These are phyloP conservation scores for Cephalopterus ornatus DNA, from an alignment of 2,113 vertebrate genomes.

Conservation along the genomic window DNA sequence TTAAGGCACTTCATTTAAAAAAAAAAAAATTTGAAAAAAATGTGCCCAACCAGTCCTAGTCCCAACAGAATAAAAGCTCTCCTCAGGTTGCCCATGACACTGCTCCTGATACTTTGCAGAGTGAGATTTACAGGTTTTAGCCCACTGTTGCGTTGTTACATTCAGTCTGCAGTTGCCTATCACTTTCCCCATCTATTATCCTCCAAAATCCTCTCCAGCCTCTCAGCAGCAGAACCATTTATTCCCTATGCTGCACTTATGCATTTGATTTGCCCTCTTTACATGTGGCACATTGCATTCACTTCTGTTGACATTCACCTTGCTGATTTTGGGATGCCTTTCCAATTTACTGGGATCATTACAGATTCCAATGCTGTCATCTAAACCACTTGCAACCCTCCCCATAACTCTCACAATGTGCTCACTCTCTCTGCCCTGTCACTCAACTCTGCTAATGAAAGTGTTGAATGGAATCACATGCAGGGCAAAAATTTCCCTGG, in stretches of 20 bases:
- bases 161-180: neutral
- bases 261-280: neutral
- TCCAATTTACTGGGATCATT: neutral
- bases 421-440: neutral
- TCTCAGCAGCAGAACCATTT: neutral
- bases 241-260: neutral
- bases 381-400: neutral
- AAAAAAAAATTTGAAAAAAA: neutral
- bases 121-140: neutral
- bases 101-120: neutral
- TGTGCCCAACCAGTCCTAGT: neutral
- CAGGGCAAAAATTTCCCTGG: neutral
- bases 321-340: neutral
- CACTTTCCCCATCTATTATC: neutral
- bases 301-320: neutral
- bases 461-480: neutral
- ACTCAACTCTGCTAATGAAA: conserved; percentile 19
- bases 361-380: neutral
- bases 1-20: neutral
- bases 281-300: neutral
- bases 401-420: neutral
- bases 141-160: neutral
- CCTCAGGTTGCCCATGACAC: neutral
- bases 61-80: neutral
- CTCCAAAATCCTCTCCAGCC: neutral